A percentile compares a stretch with the other conserved stretches of the same genome.
These are phyloP conservation scores for Physeter macrocephalus DNA, from an alignment of 2,113 vertebrate species.

Conservation along the genomic window DNA sequence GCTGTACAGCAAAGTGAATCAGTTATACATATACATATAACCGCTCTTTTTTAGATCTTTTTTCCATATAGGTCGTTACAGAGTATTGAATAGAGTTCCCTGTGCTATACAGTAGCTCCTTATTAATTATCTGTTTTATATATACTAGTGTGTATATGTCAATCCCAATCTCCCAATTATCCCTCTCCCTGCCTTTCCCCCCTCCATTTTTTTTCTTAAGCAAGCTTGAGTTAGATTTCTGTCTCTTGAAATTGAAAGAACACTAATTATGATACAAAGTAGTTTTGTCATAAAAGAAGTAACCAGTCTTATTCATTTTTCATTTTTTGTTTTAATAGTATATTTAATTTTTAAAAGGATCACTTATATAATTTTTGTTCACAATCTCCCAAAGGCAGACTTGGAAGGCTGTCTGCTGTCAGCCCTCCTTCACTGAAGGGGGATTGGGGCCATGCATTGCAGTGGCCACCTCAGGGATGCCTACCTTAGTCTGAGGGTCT, in stretches of 20 bases:
- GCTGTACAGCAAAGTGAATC: too few species aligned
- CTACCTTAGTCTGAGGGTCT: neutral
- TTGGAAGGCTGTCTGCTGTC: neutral
- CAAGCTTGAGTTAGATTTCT: neutral
- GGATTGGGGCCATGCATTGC: accelerated
- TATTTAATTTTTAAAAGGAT: constrained; percentile 13
- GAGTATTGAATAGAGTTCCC: too few species aligned
- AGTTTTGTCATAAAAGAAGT: neutral
- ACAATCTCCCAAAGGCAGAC: neutral
- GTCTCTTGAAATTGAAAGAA: neutral
- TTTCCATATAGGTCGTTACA: too few species aligned
- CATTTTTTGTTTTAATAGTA: neutral
- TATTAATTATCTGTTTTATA: too few species aligned
- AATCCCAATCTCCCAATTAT: too few species aligned
- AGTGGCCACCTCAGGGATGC: too few species aligned
- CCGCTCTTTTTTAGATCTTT: too few species aligned
- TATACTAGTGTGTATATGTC: too few species aligned
- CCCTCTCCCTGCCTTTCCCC: too few species aligned
- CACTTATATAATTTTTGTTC: neutral
- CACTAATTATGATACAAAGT: neutral
- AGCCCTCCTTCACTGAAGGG: neutral
- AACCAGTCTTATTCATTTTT: neutral
- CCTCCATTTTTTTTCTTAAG: neutral
- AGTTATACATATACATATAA: too few species aligned
- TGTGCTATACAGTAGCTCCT: too few species aligned